These are phyloP conservation scores for Poeciliopsis infans DNA, from an alignment of 2,797 vertebrate species.

Conservation along the genomic window DNA sequence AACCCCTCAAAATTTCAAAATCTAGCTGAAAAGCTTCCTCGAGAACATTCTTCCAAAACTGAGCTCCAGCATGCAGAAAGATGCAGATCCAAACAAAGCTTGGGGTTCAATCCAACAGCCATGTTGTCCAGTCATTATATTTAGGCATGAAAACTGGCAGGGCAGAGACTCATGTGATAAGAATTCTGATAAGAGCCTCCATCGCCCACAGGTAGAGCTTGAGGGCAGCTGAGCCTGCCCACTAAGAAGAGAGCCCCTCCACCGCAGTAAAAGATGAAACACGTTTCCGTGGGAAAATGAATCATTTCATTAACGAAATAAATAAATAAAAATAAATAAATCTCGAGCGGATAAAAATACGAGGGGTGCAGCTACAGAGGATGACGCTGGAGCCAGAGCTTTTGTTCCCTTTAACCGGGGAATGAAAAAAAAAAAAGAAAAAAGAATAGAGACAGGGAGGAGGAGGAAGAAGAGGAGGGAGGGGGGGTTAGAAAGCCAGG, in stretches of 20 bases:
- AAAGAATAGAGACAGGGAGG: slow-evolving; percentile 55
- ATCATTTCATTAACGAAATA: slow-evolving; percentile 71
- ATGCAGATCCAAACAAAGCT: slow-evolving; percentile 64
- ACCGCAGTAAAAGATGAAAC: slow-evolving; percentile 68
- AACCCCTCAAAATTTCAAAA: slow-evolving; percentile 12
- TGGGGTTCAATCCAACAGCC: slow-evolving; percentile 54
- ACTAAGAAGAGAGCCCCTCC: slow-evolving; percentile 75
- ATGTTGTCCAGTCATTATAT: slow-evolving; percentile 52
- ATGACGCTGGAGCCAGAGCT: slow-evolving; percentile 63
- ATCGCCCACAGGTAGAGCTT: slow-evolving; percentile 80
- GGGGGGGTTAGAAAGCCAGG: slow-evolving; percentile 30
- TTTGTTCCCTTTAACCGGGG: slow-evolving; percentile 70
- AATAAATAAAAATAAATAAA: slow-evolving; percentile 15
- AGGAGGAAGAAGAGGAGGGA: slow-evolving; percentile 4
- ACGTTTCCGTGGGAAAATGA: slow-evolving; percentile 66
- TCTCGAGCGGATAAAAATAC: slow-evolving; percentile 49
- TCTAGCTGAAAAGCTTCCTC: slow-evolving; percentile 48
- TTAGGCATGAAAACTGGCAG: slow-evolving; percentile 55
- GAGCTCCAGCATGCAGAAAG: slow-evolving; percentile 49
- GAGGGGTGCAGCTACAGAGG: slow-evolving; percentile 53
- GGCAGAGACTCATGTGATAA: slow-evolving; percentile 71
- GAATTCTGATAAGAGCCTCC: slow-evolving; percentile 77
- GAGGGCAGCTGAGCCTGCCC: slow-evolving; percentile 75
- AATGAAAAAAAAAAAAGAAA: slow-evolving; percentile 42
- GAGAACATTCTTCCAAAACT: slow-evolving; percentile 53